A percentile compares a stretch with the other conserved stretches of the same genome.
phyloP scores from a whole-genome alignment of 2,797 vertebrate species.

The Thunnus albacares region DNA sequence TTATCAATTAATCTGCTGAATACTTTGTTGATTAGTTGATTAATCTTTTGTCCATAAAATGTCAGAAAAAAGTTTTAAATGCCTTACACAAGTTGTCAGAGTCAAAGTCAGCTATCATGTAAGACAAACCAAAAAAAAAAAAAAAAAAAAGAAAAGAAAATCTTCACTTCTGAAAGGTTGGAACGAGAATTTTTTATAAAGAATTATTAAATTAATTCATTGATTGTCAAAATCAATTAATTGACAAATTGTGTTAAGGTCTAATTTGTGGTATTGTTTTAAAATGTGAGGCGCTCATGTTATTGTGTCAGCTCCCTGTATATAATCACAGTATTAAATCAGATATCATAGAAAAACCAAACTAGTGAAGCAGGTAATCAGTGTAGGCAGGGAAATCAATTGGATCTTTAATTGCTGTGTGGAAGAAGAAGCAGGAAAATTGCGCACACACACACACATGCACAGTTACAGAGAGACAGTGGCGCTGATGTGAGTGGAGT shows the following conservation, averaged over 20 bases:
- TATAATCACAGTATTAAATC: constrained; percentile 54
- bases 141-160: neutral
- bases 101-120: neutral
- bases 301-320: constrained; percentile 17
- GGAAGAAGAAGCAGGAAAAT: constrained; percentile 63
- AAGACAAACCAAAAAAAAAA: neutral
- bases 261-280: neutral
- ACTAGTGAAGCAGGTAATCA: constrained; percentile 75
- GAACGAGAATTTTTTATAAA: neutral
- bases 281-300: neutral
- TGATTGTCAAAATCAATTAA: neutral
- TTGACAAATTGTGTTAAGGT: neutral
- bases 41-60: neutral
- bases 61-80: neutral
- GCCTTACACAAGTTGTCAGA: neutral
- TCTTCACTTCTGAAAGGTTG: neutral
- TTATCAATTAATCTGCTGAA: neutral
- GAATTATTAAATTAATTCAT: neutral
- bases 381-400: constrained; percentile 76
- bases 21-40: neutral
- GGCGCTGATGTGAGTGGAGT: constrained; percentile 63
- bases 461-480: constrained; percentile 49
- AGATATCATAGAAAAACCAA: constrained; percentile 60
- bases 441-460: constrained; percentile 26
- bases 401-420: constrained; percentile 76